Conservation (phyloP, 2,888 invertebrate genomes). For the Elysia crispata region DNA sequence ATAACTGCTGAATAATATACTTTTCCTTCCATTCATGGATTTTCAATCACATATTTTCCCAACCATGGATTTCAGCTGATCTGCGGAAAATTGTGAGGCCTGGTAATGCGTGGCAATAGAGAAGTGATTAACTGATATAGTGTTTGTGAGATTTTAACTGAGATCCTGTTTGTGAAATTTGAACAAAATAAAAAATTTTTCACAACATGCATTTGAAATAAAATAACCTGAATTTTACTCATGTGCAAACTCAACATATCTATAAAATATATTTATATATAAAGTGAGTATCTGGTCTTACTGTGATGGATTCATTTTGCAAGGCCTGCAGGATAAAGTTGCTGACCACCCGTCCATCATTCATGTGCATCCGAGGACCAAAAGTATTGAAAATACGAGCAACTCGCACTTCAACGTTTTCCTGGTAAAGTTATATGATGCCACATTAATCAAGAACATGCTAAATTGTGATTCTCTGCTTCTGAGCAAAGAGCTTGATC, state of each 20-base stretch:
- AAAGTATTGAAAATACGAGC: conserved; percentile 99
- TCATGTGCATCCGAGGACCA: conserved; percentile 99
- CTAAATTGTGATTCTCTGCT: neutral
- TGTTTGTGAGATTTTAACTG: too few species aligned
- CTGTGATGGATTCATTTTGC: conserved; percentile 95
- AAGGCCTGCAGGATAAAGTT: conserved; percentile 98
- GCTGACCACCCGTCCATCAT: conserved; percentile 98
- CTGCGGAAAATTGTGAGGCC: too few species aligned
- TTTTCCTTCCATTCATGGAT: too few species aligned
- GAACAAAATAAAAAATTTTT: neutral
- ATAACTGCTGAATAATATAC: too few species aligned
- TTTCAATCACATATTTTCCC: too few species aligned
- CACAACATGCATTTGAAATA: neutral
- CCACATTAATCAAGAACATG: neutral
- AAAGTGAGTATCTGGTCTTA: conserved; percentile 80
- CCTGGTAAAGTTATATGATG: conserved; percentile 79
- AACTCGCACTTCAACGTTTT: conserved; percentile 94
- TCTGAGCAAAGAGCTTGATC: neutral
- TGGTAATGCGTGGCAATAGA: too few species aligned
- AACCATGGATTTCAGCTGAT: too few species aligned
- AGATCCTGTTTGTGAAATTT: too few species aligned
- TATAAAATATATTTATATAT: neutral
- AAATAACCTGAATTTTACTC: neutral
- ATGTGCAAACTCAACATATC: neutral
- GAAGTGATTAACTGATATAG: too few species aligned